phyloP scores from a whole-genome alignment of 2,888 invertebrate species.

The Onchidella celtica region DNA sequence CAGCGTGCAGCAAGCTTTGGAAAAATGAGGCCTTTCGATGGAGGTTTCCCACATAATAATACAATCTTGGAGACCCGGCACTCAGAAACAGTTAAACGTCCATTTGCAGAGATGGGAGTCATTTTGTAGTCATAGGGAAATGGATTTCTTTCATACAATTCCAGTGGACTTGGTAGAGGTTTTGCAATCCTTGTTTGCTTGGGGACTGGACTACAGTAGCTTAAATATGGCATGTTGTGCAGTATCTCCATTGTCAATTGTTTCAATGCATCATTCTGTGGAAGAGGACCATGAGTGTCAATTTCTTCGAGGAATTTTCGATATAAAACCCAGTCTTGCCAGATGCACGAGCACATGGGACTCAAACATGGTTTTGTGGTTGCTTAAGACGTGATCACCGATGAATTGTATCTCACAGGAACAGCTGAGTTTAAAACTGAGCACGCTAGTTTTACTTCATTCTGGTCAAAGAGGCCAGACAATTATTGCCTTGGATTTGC shows the following conservation, averaged over 20 bases:
- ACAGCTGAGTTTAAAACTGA: neutral
- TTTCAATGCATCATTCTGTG: no score
- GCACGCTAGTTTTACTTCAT: neutral
- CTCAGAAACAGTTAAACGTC: no score
- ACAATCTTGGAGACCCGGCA: neutral
- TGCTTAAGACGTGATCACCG: neutral
- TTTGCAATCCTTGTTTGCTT: neutral
- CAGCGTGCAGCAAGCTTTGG: neutral
- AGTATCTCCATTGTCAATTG: no score
- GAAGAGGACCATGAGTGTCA: no score
- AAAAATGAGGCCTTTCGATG: neutral
- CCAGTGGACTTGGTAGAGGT: neutral
- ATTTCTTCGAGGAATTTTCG: neutral
- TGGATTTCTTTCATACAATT: neutral
- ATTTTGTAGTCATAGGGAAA: no score
- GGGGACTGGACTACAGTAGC: no score
- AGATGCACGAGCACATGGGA: neutral
- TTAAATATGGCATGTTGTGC: no score
- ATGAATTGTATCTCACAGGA: neutral
- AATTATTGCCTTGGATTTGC: no score
- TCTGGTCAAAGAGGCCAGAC: neutral
- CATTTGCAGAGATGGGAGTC: no score
- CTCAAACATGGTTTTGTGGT: neutral
- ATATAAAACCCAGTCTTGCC: neutral
- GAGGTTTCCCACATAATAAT: neutral